Evolutionary conservation across 2,113 vertebrate genomes (phyloP).

Genomic region (Vombatus ursinus): DNA sequence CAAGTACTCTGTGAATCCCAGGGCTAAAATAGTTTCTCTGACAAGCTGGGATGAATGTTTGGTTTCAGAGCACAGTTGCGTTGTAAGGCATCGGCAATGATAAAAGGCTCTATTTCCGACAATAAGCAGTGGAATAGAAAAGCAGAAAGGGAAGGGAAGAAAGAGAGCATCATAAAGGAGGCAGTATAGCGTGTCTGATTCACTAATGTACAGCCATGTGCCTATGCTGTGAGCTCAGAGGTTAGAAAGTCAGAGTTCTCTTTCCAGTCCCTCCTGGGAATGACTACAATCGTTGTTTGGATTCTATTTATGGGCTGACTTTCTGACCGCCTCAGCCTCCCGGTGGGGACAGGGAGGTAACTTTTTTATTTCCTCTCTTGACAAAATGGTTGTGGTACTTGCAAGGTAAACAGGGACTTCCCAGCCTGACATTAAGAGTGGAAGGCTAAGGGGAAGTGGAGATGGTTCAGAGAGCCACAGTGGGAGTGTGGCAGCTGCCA

Average conservation of each 20-base stretch:
- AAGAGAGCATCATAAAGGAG: constrained; percentile 41
- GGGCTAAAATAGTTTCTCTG: constrained; percentile 21
- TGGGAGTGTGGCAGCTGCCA: not conserved
- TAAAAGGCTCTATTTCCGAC: constrained; percentile 14
- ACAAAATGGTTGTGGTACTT: not conserved
- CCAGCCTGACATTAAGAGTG: not conserved
- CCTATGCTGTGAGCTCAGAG: not conserved
- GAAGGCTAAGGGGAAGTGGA: constrained; percentile 6
- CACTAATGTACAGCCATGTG: constrained; percentile 30
- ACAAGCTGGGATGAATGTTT: not conserved
- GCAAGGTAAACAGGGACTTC: constrained; percentile 14
- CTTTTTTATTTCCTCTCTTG: constrained; percentile 22
- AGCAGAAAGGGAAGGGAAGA: not conserved
- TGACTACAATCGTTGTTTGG: constrained; percentile 33
- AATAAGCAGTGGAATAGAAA: not conserved
- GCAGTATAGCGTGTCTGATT: not conserved
- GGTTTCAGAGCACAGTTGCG: constrained; percentile 22
- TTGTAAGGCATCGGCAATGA: constrained; percentile 23
- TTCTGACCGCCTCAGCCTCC: constrained; percentile 11
- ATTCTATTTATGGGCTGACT: constrained; percentile 52
- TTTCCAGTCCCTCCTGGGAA: constrained; percentile 7
- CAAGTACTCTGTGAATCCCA: not conserved
- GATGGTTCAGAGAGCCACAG: not conserved
- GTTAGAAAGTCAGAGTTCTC: constrained; percentile 8
- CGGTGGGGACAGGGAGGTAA: constrained; percentile 10